Base-by-base conservation (phyloP, 2,888 invertebrate species). In the Tetanocera ferruginea region DNA sequence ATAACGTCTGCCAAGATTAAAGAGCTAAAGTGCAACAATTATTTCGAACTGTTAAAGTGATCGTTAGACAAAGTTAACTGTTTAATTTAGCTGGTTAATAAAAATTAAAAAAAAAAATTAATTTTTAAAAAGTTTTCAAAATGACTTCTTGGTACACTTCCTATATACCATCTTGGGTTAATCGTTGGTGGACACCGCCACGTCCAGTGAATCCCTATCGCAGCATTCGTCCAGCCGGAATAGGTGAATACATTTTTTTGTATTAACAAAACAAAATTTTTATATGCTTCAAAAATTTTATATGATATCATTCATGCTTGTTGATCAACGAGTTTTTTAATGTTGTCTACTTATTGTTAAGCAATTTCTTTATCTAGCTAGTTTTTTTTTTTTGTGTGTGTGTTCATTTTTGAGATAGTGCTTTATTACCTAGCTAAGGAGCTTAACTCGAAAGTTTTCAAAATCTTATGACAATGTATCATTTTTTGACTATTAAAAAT, bases 101-200 rank as follows among this genome's bases (percentile, higher is more conserved):
- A 49, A 9, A 49, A 9, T 49, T 49, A 49, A 14, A 49, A 49
- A 49, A 49, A 49, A 19, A 23, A 66, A 66, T 17, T 8, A 3
- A 9, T 62, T 66, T 60, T 5, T 1, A 17, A 23, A 55, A 3
- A 19, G 3, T 60, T 25, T 60, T 8, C 28, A 43, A 52, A 28
- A 86, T 87, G 88, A 77, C 80, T 76, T 80, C 83, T 78, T 88
- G 88, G 88, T 87, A 88, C 82, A 77, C 84, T 9, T 85, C 81
- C 60, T 88, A 88, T 79, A 80, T 89, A 17, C 88, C 88, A 31
- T 78, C 76, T 76, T 88, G 89, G 89, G 77, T 86, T 9, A 86
- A 88, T 76, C 85, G 89, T 70, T 89, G 85, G 86, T 86, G 85
- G 85, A 84, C 83, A 4, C 86, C 86, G 17, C 75, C 83, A 2